phyloP scores from a whole-genome alignment of 1,140 invertebrate species.

The Bombus balteatus region DNA sequence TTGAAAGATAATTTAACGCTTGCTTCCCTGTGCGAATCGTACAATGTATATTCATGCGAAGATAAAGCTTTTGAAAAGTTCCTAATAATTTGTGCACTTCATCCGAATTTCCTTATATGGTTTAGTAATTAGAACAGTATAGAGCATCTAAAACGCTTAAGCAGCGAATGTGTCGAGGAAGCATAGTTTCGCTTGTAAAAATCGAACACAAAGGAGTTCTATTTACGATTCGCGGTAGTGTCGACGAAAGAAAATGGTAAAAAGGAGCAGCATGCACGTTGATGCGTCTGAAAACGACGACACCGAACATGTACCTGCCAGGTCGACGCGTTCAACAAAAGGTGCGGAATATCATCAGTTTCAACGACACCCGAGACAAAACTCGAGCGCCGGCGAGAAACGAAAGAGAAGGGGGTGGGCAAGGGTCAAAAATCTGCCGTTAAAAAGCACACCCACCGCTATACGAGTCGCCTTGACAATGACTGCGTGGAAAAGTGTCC shows the following conservation, averaged over 20 bases:
- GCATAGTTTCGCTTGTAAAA: too few species aligned
- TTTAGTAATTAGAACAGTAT: too few species aligned
- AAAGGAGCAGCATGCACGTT: background rate
- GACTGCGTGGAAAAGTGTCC: constrained; percentile 63
- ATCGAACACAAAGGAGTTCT: background rate
- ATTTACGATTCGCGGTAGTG: background rate
- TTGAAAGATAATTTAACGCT: background rate
- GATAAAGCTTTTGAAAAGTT: too few species aligned
- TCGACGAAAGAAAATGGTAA: too few species aligned
- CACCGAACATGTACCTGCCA: background rate
- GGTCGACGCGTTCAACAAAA: constrained; percentile 1
- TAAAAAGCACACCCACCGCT: constrained; percentile 54
- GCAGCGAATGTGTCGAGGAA: too few species aligned
- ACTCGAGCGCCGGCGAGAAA: background rate
- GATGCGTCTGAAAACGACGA: background rate
- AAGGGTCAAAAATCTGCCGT: constrained; percentile 37
- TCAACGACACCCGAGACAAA: constrained; percentile 47
- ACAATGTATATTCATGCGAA: background rate
- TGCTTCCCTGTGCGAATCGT: background rate
- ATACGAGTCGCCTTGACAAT: constrained; percentile 45
- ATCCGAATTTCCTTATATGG: too few species aligned
- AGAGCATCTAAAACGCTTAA: too few species aligned
- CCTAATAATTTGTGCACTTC: too few species aligned
- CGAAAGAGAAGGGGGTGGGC: constrained; percentile 1
- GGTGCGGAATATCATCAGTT: constrained; percentile 9